Base-by-base conservation (phyloP, 2,113 vertebrate species). In the Sinocyclocheilus grahami region DNA sequence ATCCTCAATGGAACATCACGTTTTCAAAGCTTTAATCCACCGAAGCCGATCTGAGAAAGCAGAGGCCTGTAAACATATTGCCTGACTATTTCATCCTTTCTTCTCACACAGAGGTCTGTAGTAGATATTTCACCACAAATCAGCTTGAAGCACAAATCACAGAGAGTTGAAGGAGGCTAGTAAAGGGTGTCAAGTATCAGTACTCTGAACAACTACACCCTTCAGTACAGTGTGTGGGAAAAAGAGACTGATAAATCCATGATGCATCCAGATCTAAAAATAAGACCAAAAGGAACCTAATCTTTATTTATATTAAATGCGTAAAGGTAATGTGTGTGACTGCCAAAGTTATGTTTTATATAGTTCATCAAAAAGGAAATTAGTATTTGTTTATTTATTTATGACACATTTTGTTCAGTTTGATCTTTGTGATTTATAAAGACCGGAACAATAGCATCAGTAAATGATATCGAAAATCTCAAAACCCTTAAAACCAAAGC, bases 21-120 rank as follows among this genome's bases (percentile, higher is more conserved):
- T 72, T 72, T 71, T 42, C 69, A 72, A 72, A 22, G 18, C 20
- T 74, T 74, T 42, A 74, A 74, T 72, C 33, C 69, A 12, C 69
- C 33, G 3, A 71, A 71, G 67, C 18, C 4, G 33, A 71, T 71
- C 16, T 39, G 33, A 39, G 67, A 72, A 72, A 72, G 37, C 9
- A 42, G 18, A 39, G 37, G 69, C 33, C 22, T 33, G 33, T 72
- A 71, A 71, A 71, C 67, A 71, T 71, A 27, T 27, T 27, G 27
- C 27, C 27, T 27, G 27, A 27, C 27, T 27, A 27, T 1, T 27
- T n/a, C n/a, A 27, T 72, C 69, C 37, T 22, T 42, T n/a, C 37
- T 42, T 1, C 20, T 72, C 69, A n/a, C 37, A 72, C 37, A 39
- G 37, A 72, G 22, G 69, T 74, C 69, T 74, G 69, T 74, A 71